Evolutionary conservation across 2,888 invertebrate species (phyloP), one percentile per base, ranked within the genome.

Genomic region (Epinotia bilunana): DNA sequence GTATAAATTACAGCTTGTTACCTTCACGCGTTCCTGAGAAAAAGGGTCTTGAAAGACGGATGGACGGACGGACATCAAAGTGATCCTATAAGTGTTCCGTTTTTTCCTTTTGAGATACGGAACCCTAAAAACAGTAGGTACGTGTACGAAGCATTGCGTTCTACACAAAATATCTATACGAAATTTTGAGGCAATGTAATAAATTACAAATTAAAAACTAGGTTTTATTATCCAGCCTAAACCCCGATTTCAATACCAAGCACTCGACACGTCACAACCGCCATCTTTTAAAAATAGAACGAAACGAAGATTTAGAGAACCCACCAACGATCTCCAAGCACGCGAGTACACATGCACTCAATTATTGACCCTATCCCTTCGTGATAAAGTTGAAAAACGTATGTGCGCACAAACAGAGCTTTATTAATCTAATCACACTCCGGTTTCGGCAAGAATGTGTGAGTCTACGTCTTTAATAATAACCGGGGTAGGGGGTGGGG

Each of bases 381-480:
- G 6, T n/a, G 7, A 20, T 65, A 65, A 53, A 55, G 65, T 65
- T 28, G 53, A 57, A 57, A 73, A 62, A n/a, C 23, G 72, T 46
- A 57, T 63, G n/a, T 60, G 53, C 69, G 57, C 82, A 85, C 83
- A 84, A 81, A 84, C 84, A 82, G 85, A 86, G 85, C 88, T 87
- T 90, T 93, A 93, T 93, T 93, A 93, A 93, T 93, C 93, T 93
- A 94, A 93, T 94, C 93, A 93, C 92, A 92, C 91, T 89, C 88
- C 87, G 86, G 88, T 88, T 83, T 86, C 88, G 86, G 86, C 88
- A 90, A 91, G 91, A 87, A 91, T 93, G 94, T 94, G 93, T 93
- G 93, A 90, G 93, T 92, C 87, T 90, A 89, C 92, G 92, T 93
- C 93, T 94, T 94, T 94, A 94, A 94, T 94, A 94, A 94, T 94